phyloP scores from a whole-genome alignment of 2,113 vertebrate species.

The Phylloscopus trochilus region DNA sequence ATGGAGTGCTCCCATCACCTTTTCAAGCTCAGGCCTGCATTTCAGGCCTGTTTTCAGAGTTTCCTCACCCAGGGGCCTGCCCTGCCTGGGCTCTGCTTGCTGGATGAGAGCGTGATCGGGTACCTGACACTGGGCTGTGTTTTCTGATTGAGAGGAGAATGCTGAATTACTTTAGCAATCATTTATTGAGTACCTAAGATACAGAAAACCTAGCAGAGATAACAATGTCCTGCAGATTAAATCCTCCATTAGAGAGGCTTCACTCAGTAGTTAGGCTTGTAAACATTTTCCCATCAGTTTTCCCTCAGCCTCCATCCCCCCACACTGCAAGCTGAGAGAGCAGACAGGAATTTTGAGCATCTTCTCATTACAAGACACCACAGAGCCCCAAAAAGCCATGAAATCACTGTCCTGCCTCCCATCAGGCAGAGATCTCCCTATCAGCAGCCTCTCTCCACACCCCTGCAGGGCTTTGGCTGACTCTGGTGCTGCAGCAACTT shows the following conservation, averaged over 20 bases:
- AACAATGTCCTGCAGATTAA: constrained; percentile 19
- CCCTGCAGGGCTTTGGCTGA: background rate
- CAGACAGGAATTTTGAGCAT: background rate
- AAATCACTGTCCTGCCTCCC: background rate
- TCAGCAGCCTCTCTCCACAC: background rate
- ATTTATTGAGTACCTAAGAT: constrained; percentile 51
- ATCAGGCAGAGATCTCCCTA: background rate
- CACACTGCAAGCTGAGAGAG: background rate
- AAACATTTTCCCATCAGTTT: background rate
- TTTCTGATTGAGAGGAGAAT: constrained; percentile 26
- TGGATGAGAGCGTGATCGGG: background rate
- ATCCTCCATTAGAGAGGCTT: background rate
- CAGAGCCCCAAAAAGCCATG: background rate
- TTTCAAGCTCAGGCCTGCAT: background rate
- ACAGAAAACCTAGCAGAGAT: constrained; percentile 26
- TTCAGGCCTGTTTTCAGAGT: background rate
- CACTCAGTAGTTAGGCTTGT: background rate
- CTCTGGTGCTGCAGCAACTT: background rate
- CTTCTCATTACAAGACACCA: background rate
- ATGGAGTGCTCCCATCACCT: background rate
- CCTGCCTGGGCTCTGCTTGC: background rate
- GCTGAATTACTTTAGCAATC: constrained; percentile 33
- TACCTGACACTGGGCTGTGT: background rate
- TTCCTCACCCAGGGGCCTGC: background rate
- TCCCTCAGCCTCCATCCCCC: background rate